A percentile compares a stretch with the other conserved stretches of the same genome.
Evolutionary conservation across 1,140 invertebrate genomes (phyloP).

Genomic region (Megathymus violae): DNA sequence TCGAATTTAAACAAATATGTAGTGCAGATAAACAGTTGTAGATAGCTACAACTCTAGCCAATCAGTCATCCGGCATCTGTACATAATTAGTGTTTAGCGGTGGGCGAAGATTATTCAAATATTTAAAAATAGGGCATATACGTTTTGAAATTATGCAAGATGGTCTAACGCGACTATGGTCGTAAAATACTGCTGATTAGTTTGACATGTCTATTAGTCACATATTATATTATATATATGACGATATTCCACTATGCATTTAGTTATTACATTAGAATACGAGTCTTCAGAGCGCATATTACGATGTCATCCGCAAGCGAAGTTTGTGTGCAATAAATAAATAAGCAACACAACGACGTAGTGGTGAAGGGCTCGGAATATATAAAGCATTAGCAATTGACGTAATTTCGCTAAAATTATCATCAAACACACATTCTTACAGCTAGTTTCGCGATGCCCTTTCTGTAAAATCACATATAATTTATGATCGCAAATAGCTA

Average conservation of each 20-base stretch:
- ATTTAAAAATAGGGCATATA: constrained; percentile 54
- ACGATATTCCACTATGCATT: constrained; percentile 17
- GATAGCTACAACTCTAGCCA: constrained; percentile 45
- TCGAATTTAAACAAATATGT: constrained; percentile 37
- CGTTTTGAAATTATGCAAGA: constrained; percentile 39
- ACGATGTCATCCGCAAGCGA: too few species aligned
- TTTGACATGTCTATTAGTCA: constrained; percentile 1
- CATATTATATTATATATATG: too few species aligned
- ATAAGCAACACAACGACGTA: not conserved
- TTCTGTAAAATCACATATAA: constrained; percentile 2
- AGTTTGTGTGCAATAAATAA: too few species aligned
- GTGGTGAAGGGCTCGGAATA: constrained; percentile 19
- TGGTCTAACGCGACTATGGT: constrained; percentile 41
- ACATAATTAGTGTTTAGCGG: constrained; percentile 57
- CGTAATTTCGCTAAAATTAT: constrained; percentile 28
- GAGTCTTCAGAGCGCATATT: too few species aligned
- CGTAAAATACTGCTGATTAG: constrained; percentile 11
- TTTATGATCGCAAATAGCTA: not conserved
- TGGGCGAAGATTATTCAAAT: constrained; percentile 62
- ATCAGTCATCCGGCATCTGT: constrained; percentile 52
- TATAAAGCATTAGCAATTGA: constrained; percentile 24
- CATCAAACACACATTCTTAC: constrained; percentile 6
- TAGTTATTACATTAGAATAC: not conserved
- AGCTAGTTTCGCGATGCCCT: constrained; percentile 20
- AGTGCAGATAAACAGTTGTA: constrained; percentile 38